Evolutionary conservation across 2,113 vertebrate species (phyloP).

Genomic region (Phasianus colchicus): DNA sequence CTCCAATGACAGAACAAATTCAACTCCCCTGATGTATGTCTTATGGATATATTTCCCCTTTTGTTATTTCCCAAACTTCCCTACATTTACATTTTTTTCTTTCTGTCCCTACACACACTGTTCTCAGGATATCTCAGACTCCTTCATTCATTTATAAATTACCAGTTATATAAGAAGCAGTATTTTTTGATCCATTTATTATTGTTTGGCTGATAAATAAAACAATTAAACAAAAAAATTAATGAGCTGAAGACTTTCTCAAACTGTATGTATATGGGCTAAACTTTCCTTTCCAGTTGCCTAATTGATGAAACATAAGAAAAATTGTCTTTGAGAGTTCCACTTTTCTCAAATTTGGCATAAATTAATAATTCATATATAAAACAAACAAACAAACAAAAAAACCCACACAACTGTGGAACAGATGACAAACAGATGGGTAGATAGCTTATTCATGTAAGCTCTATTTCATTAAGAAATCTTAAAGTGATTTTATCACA

Average conservation of each 20-base stretch:
- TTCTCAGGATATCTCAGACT: not conserved
- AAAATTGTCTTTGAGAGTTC: not conserved
- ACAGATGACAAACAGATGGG: not conserved
- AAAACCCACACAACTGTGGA: not conserved
- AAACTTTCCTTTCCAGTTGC: not conserved
- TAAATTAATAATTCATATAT: not conserved
- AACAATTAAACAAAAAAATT: not conserved
- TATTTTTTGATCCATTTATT: not conserved
- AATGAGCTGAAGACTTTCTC: not conserved
- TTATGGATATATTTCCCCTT: not conserved
- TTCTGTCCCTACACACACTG: not conserved
- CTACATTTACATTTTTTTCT: not conserved
- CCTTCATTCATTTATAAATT: not conserved
- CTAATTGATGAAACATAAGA: not conserved
- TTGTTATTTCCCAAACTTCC: not conserved
- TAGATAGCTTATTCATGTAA: not conserved
- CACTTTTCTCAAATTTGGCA: not conserved
- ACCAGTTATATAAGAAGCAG: not conserved
- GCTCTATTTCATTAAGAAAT: not conserved
- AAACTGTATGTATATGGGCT: not conserved
- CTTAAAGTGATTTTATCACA: not conserved
- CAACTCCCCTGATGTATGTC: not conserved
- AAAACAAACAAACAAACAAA: not conserved
- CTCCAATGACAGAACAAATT: not conserved
- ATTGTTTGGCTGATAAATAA: not conserved